Evolutionary conservation across 30 jellyfish, hydroid and myxozoan genomes (phyloP), one percentile per base, ranked within the genome.

Genomic region (Turritopsis rubra): DNA sequence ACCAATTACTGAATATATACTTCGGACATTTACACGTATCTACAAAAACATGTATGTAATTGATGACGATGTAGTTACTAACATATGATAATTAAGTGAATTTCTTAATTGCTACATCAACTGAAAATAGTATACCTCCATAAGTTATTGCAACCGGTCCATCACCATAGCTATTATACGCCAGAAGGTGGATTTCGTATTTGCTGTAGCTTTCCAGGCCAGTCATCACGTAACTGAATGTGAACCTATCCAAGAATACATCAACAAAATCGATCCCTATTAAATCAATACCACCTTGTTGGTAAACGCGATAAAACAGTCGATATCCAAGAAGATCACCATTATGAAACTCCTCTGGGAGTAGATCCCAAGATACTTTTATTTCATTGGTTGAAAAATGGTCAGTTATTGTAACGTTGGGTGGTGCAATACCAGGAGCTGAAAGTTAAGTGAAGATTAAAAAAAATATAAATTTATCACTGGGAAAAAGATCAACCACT

Each of bases 371-470:
- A 1, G 77, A 20, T 0, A 78, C 52, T 21, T 31, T 20, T 28
- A 53, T 20, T 52, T 52, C 80, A 28, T 31, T 30, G 22, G 79
- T 30, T 1, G 85, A 78, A 1, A 7, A 30, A 29, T 16, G 77
- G 52, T 78, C 79, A 30, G 16, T 78, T 9, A 24, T 28, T 16
- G 30, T 23, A n/a, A 28, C 77, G 52, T 78, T 78, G 16, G 85
- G 85, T 22, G 85, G 85, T 1, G 85, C 52, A 20, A 52, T 78
- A 7, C 28, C 79, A 22, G 85, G 85, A 21, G 85, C 85, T 78
- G 20, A 76, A 60, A 60, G 21, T 21, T 18, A 18, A 60, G 21
- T 60, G 21, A 68, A 0, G 30, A 68, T 17, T 16, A 68, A n/a
- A 0, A 66, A 21, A 66, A 66, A 21, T 21, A 17, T 1, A 17